Base-by-base conservation (phyloP, 2,113 vertebrate species). In the Neomonachus schauinslandi region DNA sequence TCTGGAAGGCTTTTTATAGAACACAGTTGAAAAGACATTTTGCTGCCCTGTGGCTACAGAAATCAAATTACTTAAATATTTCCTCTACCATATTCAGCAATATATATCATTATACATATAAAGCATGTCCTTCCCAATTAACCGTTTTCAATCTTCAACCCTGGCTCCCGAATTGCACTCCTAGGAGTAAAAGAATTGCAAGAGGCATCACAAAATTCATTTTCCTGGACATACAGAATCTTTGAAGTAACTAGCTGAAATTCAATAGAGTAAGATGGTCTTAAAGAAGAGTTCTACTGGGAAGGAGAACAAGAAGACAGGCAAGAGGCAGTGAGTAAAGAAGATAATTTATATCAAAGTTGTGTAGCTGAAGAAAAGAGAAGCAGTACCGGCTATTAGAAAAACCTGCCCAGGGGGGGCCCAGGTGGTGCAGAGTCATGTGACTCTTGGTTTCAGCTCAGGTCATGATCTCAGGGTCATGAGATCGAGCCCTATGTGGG, bases 321-420 rank as follows among this genome's bases (percentile, higher is more conserved):
- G 36, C 11, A 84, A 93, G 57, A 51, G 7, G 49, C 26, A 93
- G 0, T 59, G 92, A 85, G 7, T 69, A 77, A 94, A 81, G 42
- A 92, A 90, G 49, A 88, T 92, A 63, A 95, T 80, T 94, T 94
- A 94, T 24, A 96, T 80, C 61, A 87, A 76, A 80, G 15, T 39
- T 76, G 28, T 80, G 14, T 72, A 36, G 71, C 33, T 63, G 2
- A 86, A 89, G 46, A 85, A 89, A 82, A 97, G 26, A 92, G 21
- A 95, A 80, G 4, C 1, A 93, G 89, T 87, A 21, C 26, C 67
- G 36, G n/a, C 84, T 71, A 76, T 89, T 46, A 86, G 33, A 79
- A 93, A 85, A 93, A 92, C 10, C 53, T 94, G 61, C 14, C 12
- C 6, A 31, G 4, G 26, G 42, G 42, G 72, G 4, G 4, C 46